phyloP scores from a whole-genome alignment of 2,797 vertebrate species.

The Molossus alvarezi region DNA sequence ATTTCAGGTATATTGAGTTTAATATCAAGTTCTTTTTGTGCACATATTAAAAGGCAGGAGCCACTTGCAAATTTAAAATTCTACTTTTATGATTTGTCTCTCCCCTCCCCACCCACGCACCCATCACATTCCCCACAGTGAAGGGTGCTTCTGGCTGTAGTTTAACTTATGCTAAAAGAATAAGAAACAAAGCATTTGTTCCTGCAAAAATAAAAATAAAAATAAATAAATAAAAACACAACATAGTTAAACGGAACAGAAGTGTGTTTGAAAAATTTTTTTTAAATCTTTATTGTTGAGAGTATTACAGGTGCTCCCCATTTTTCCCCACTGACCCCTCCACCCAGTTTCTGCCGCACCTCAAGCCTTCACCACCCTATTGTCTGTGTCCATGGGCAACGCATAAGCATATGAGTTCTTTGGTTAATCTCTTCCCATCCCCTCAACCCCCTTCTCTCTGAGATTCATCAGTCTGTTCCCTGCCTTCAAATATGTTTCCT shows the following conservation, averaged over 20 bases:
- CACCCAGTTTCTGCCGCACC: no score
- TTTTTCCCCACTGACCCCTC: no score
- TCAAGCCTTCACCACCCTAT: no score
- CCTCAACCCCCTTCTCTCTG: no score
- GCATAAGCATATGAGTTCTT: no score
- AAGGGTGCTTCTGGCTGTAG: background rate
- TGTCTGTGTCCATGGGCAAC: no score
- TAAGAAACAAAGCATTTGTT: conserved; percentile 32
- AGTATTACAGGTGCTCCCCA: no score
- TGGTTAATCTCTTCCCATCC: no score
- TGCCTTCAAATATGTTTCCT: background rate
- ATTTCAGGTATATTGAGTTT: background rate
- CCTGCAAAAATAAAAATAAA: background rate
- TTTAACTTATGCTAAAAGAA: conserved; percentile 5
- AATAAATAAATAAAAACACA: background rate
- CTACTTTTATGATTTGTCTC: background rate
- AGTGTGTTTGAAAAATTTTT: background rate
- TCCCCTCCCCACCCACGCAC: background rate
- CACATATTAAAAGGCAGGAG: background rate
- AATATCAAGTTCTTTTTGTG: background rate
- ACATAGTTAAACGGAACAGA: background rate
- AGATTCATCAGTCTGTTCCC: no score
- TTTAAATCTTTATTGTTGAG: no score
- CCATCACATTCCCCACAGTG: background rate
- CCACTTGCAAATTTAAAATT: conserved; percentile 49